A percentile compares a stretch with the other conserved stretches of the same genome.
These are phyloP conservation scores for Caenorhabditis briggsae DNA, from an alignment of 1,140 invertebrate species.

Conservation along the genomic window DNA sequence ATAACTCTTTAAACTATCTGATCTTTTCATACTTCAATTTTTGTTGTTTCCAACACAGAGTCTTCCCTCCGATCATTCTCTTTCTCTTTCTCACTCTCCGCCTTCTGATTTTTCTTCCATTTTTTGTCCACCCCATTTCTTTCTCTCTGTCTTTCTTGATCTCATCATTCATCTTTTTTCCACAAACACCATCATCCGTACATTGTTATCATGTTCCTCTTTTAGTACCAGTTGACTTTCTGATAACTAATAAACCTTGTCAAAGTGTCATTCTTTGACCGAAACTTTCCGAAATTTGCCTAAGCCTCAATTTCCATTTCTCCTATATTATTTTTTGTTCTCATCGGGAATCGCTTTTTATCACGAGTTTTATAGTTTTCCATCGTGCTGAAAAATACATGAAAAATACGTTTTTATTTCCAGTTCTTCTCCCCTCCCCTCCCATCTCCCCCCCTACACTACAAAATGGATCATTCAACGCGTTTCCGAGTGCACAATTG, in stretches of 20 bases:
- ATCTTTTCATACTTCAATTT: conserved; percentile 42
- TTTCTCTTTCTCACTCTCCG: conserved; percentile 6
- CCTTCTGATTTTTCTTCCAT: conserved; percentile 20
- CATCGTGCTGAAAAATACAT: conserved; percentile 23
- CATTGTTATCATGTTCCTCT: conserved; percentile 7
- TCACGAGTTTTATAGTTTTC: conserved; percentile 43
- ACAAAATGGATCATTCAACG: conserved; percentile 51
- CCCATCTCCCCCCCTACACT: not conserved
- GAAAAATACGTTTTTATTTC: conserved; percentile 6
- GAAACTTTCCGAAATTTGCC: conserved; percentile 7
- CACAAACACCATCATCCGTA: not conserved
- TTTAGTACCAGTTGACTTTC: conserved; percentile 16
- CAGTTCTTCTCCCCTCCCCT: conserved; percentile 8
- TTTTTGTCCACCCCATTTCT: not conserved
- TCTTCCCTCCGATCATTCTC: not conserved
- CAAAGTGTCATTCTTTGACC: not conserved
- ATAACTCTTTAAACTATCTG: conserved; percentile 6
- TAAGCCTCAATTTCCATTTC: not conserved
- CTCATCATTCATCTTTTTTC: conserved; percentile 43
- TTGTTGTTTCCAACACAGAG: not conserved
- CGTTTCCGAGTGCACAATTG: conserved; percentile 50
- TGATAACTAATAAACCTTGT: not conserved
- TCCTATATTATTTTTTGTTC: not conserved
- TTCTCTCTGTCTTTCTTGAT: not conserved
- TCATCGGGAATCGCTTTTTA: not conserved